Evolutionary conservation across 2,888 invertebrate species (phyloP).

Genomic region (Aphidius colemani): DNA sequence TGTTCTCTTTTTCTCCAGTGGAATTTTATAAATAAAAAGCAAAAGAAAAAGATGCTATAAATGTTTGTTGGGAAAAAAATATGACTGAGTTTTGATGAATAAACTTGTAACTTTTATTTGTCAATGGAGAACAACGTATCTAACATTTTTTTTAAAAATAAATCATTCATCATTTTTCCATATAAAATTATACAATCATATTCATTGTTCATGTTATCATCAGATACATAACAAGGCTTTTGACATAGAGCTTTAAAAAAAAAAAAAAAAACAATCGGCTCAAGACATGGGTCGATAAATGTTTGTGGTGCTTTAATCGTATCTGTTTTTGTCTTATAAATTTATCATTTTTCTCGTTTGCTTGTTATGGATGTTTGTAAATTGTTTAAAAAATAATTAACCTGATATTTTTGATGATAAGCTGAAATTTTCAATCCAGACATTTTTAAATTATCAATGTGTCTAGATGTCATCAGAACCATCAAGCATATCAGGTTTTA

Average conservation of each 20-base stretch:
- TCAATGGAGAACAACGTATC: too few relatives aligned
- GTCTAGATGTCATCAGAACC: conserved; percentile 2
- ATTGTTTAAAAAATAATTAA: conserved; percentile 10
- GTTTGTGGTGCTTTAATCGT: conserved; percentile 22
- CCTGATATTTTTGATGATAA: not conserved
- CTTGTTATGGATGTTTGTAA: not conserved
- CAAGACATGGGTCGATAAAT: conserved; percentile 22
- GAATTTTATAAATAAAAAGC: not conserved
- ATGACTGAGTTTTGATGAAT: too few relatives aligned
- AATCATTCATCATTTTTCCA: conserved; percentile 4
- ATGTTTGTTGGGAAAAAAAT: conserved; percentile 2
- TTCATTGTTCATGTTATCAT: conserved; percentile 19
- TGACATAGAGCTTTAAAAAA: conserved; percentile 45
- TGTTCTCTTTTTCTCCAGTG: not conserved
- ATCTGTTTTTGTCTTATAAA: conserved; percentile 34
- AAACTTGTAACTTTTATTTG: too few relatives aligned
- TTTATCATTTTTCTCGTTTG: not conserved
- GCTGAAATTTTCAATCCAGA: not conserved
- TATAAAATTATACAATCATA: conserved; percentile 1
- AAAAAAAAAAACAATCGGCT: not conserved
- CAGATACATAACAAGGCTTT: conserved; percentile 40
- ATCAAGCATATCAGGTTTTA: conserved; percentile 12
- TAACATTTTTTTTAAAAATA: too few relatives aligned
- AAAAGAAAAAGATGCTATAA: not conserved
- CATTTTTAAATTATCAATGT: not conserved